These are phyloP conservation scores for Falco columbarius DNA, from an alignment of 2,797 vertebrate species.

Conservation along the genomic window DNA sequence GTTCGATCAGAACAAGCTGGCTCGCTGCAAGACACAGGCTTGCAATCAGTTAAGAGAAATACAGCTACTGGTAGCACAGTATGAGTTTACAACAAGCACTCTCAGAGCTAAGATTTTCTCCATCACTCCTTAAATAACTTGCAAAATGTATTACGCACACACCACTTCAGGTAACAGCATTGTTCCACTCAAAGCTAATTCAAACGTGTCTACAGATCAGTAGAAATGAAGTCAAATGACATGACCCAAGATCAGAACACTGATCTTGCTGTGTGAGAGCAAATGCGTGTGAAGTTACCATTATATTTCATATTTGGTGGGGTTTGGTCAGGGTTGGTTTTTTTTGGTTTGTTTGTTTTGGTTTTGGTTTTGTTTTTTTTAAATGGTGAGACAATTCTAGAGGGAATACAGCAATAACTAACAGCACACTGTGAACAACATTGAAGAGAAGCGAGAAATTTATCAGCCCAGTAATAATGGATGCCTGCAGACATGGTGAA, in stretches of 20 bases:
- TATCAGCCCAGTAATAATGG: accelerated
- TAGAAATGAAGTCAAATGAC: not conserved
- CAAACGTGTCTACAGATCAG: not conserved
- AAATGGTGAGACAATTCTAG: not conserved
- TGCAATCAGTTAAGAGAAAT: not conserved
- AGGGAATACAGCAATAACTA: not conserved
- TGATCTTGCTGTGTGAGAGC: not conserved
- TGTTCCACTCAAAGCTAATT: not conserved
- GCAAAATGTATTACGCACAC: not conserved
- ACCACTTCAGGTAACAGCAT: accelerated
- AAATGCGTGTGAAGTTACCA: not conserved
- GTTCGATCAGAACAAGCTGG: not conserved
- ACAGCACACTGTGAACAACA: not conserved
- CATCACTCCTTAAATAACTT: not conserved
- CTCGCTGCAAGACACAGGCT: not conserved
- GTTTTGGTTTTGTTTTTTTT: too few species aligned
- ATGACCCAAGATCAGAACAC: not conserved
- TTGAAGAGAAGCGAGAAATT: not conserved
- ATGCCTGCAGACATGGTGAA: not conserved
- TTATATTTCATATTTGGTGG: not conserved
- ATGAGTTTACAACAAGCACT: not conserved
- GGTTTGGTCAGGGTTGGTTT: not conserved
- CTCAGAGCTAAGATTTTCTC: not conserved
- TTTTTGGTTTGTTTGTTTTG: too few species aligned
- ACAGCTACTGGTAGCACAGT: not conserved